Conservation (phyloP, 2,797 vertebrate genomes). For the Sciurus vulgaris region DNA sequence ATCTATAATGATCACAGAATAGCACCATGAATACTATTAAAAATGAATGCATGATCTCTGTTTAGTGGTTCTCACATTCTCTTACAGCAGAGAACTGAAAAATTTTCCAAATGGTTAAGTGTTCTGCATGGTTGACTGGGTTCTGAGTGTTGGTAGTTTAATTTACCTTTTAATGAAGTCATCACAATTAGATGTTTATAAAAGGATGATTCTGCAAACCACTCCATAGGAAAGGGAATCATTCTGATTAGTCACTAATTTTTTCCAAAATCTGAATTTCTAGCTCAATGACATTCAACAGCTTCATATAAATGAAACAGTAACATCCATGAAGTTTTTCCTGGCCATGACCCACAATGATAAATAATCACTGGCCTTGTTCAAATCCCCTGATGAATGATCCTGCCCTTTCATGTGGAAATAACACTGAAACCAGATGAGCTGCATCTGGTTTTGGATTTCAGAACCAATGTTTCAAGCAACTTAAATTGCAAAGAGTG, state of each 20-base stretch:
- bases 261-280: slow-evolving; percentile 21
- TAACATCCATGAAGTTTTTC: background rate
- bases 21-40: background rate
- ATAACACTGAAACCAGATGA: slow-evolving; percentile 49
- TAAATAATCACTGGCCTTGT: background rate
- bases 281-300: slow-evolving; percentile 2
- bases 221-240: slow-evolving; percentile 26
- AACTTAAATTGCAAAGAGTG: background rate
- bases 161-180: slow-evolving; percentile 67
- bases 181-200: slow-evolving; percentile 51
- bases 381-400: slow-evolving; percentile 24
- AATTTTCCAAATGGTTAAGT: slow-evolving; percentile 6
- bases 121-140: background rate
- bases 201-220: slow-evolving; percentile 47
- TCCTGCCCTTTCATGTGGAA: slow-evolving; percentile 20
- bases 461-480: slow-evolving; percentile 44
- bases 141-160: slow-evolving; percentile 33
- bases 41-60: background rate
- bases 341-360: background rate
- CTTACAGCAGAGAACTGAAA: slow-evolving; percentile 50
- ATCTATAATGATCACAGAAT: background rate
- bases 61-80: background rate
- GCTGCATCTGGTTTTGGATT: slow-evolving; percentile 48
- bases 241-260: slow-evolving; percentile 53
- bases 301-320: slow-evolving; percentile 28